These are phyloP conservation scores for Dryas iulia DNA, from an alignment of 1,140 invertebrate species.

Conservation along the genomic window DNA sequence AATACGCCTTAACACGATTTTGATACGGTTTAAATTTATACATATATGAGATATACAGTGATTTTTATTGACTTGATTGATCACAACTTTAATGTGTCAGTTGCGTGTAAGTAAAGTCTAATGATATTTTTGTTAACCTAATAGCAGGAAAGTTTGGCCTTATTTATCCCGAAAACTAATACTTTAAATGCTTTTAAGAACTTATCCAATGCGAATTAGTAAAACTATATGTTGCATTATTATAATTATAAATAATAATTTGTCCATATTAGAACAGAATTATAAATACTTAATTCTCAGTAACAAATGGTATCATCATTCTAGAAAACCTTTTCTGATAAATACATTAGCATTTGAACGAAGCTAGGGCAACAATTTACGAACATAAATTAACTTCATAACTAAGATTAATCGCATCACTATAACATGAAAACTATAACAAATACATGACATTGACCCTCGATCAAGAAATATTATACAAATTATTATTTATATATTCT, in stretches of 20 bases:
- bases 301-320: no score
- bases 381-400: no score
- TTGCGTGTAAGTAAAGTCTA: slow-evolving; percentile 47
- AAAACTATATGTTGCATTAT: no score
- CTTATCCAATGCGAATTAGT: no score
- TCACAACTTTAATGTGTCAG: slow-evolving; percentile 62
- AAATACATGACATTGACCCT: neutral
- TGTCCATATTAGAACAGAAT: no score
- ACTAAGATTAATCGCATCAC: neutral
- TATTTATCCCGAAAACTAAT: slow-evolving; percentile 5
- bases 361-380: no score
- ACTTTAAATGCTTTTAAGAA: neutral
- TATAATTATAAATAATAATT: no score
- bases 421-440: neutral
- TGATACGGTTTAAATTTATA: slow-evolving; percentile 30
- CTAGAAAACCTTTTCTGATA: no score
- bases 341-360: no score
- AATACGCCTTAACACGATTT: slow-evolving; percentile 25
- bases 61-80: slow-evolving; percentile 61
- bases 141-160: slow-evolving; percentile 15
- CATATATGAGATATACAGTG: slow-evolving; percentile 27
- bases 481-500: slow-evolving; percentile 7
- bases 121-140: slow-evolving; percentile 30
- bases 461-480: slow-evolving; percentile 15
- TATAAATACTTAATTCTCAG: no score